These are phyloP conservation scores for Erebia epiphron DNA, from an alignment of 2,888 invertebrate species.

Conservation along the genomic window DNA sequence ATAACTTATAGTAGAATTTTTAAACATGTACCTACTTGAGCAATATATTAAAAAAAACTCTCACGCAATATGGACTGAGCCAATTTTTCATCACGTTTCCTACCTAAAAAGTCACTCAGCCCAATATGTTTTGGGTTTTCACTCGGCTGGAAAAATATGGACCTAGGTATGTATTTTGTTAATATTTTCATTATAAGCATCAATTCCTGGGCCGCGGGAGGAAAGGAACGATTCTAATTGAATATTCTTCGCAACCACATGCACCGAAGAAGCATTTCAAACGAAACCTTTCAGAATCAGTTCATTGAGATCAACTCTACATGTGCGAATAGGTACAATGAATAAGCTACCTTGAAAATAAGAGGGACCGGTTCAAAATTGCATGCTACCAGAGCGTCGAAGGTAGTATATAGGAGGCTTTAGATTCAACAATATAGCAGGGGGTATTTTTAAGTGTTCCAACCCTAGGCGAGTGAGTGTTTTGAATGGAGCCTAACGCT, in stretches of 20 bases:
- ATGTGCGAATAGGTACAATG: conserved; percentile 16
- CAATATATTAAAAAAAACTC: too few relatives aligned
- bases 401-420: conserved; percentile 35
- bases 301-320: conserved; percentile 26
- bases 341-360: conserved; percentile 25
- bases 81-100: too few relatives aligned
- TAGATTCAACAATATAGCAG: conserved; percentile 38
- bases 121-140: background rate
- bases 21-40: too few relatives aligned
- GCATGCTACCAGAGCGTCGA: conserved; percentile 19
- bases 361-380: conserved; percentile 30
- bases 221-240: conserved; percentile 6
- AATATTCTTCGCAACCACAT: conserved; percentile 21
- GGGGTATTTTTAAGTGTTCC: conserved; percentile 43
- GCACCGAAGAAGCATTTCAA: conserved; percentile 26
- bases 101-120: too few relatives aligned
- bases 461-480: conserved; percentile 42
- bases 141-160: background rate
- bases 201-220: background rate
- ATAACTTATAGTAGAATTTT: too few relatives aligned
- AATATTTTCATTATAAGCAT: background rate
- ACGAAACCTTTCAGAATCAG: conserved; percentile 31
- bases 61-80: too few relatives aligned
- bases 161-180: too few relatives aligned
- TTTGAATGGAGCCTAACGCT: conserved; percentile 44